Evolutionary conservation across 2,797 vertebrate genomes (phyloP).

Genomic region (Acipenser transmontanus): DNA sequence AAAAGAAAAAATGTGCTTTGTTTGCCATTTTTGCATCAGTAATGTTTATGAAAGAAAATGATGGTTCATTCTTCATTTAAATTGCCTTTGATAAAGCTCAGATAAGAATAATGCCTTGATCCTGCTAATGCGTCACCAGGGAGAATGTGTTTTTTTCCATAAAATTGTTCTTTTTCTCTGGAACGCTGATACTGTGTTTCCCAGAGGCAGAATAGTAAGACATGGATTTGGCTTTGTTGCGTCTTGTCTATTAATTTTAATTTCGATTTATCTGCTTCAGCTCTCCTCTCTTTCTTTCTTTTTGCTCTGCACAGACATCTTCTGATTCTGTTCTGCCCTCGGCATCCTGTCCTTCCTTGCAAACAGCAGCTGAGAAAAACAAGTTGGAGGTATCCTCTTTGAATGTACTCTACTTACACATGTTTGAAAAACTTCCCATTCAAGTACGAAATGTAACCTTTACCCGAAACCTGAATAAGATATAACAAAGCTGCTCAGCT

Average conservation of each 20-base stretch:
- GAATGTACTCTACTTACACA: background rate
- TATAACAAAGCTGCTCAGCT: too few relatives aligned
- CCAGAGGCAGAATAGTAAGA: constrained; percentile 20
- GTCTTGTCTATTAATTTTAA: constrained; percentile 32
- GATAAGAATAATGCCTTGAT: background rate
- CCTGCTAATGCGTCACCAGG: background rate
- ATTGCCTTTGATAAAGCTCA: background rate
- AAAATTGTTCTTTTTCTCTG: constrained; percentile 25
- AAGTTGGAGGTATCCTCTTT: constrained; percentile 74
- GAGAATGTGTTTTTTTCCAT: constrained; percentile 18
- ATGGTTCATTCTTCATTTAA: background rate
- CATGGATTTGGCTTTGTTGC: constrained; percentile 6
- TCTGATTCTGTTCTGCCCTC: constrained; percentile 75
- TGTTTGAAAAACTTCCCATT: too few relatives aligned
- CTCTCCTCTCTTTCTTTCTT: constrained; percentile 27
- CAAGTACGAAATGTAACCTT: too few relatives aligned
- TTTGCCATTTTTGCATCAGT: background rate
- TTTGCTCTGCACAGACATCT: constrained; percentile 63
- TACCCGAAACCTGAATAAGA: too few relatives aligned
- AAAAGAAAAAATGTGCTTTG: background rate
- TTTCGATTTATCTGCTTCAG: constrained; percentile 37
- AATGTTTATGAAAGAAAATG: constrained; percentile 2
- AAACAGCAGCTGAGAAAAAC: constrained; percentile 77
- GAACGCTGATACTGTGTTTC: constrained; percentile 25
- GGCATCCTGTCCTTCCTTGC: constrained; percentile 75